Percentiles rank a stretch among this genome's conserved stretches.
phyloP scores from a whole-genome alignment of 2,797 vertebrate species.

The Pangasius sanitwongsei region DNA sequence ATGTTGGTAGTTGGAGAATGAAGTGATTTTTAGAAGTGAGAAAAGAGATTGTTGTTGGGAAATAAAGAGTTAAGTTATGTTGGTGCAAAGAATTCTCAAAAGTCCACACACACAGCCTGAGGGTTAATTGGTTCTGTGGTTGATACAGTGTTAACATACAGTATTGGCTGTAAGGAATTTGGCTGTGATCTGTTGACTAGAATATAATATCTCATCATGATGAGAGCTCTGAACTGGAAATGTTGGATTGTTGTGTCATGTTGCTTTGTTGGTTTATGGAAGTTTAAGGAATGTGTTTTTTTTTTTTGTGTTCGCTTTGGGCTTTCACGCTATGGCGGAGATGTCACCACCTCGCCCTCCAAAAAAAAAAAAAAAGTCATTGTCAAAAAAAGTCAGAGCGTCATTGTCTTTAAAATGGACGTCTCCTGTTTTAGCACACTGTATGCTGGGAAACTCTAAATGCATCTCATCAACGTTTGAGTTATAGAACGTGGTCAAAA shows the following conservation, averaged over 20 bases:
- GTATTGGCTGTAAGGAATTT: neutral
- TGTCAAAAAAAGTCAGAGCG: constrained; percentile 17
- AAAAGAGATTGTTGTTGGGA: constrained; percentile 17
- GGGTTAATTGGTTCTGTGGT: neutral
- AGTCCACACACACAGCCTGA: neutral
- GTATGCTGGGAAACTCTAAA: constrained; percentile 50
- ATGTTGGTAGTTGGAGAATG: constrained; percentile 34
- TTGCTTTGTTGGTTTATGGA: constrained; percentile 54
- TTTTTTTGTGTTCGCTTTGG: constrained; percentile 51
- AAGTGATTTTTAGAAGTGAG: constrained; percentile 34
- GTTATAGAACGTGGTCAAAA: constrained; percentile 19
- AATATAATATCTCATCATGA: neutral
- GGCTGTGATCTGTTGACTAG: constrained; percentile 5
- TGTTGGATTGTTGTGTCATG: constrained; percentile 4
- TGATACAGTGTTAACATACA: neutral
- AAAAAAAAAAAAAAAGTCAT: constrained; percentile 41
- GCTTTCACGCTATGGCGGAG: constrained; percentile 45
- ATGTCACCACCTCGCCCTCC: constrained; percentile 56
- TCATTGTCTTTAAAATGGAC: constrained; percentile 62
- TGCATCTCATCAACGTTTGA: constrained; percentile 32
- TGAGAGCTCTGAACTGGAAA: neutral
- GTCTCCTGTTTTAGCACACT: constrained; percentile 57
- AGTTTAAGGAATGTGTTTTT: constrained; percentile 60
- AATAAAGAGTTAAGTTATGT: constrained; percentile 26
- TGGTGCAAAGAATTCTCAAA: constrained; percentile 36